Conservation (phyloP, 2,888 invertebrate genomes). For the Drosophila incognita region DNA sequence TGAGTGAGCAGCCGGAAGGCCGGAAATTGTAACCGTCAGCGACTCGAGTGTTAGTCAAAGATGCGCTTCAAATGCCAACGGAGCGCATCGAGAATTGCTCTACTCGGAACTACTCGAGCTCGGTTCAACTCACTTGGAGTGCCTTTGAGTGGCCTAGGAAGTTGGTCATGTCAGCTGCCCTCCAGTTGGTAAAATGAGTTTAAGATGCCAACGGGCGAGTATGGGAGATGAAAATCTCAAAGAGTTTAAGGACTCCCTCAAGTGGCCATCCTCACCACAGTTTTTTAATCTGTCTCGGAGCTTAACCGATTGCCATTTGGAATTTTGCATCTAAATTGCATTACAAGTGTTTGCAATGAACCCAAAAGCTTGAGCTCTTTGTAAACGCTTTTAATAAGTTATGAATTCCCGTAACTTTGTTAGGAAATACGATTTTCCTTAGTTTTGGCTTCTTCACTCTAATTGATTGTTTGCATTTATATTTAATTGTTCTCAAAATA, state of each 20-base stretch:
- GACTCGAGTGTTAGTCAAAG: conserved; percentile 12
- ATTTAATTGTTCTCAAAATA: not conserved
- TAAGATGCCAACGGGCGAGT: not conserved
- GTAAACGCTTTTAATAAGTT: not conserved
- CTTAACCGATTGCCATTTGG: conserved; percentile 1
- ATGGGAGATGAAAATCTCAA: not conserved
- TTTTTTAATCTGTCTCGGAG: not conserved
- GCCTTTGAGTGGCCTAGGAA: conserved; percentile 1
- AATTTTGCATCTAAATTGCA: not conserved
- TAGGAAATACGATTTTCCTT: not conserved
- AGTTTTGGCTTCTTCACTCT: not conserved
- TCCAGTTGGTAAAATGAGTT: not conserved
- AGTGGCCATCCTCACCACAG: conserved; percentile 1
- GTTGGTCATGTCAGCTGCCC: conserved; percentile 3
- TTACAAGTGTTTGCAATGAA: not conserved
- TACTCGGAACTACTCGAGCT: conserved; percentile 9
- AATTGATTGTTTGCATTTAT: not conserved
- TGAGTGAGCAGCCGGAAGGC: conserved; percentile 1
- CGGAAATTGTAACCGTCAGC: conserved; percentile 8
- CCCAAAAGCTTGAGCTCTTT: not conserved
- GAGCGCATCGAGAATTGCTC: conserved; percentile 7
- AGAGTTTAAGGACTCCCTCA: conserved; percentile 1
- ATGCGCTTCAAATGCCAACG: conserved; percentile 4
- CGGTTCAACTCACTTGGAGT: conserved; percentile 6
- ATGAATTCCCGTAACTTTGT: not conserved